Base-by-base conservation (phyloP, 2,888 invertebrate species). In the Lycaena phlaeas region DNA sequence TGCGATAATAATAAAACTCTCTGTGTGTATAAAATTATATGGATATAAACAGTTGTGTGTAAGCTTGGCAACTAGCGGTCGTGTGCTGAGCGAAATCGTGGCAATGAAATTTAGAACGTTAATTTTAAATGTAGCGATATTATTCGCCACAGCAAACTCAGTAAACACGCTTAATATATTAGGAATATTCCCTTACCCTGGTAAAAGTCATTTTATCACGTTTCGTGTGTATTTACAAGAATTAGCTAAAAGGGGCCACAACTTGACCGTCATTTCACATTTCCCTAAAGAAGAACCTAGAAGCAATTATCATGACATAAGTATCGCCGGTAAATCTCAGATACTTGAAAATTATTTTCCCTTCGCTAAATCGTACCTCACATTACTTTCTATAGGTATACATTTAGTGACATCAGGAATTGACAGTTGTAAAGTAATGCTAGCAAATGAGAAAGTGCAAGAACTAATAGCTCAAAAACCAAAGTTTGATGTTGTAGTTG, bases 161-260 rank as follows among this genome's bases (percentile, higher is more conserved):
- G 31, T 31, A 6, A 18, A 5, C 17, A 10, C 15, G 15, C 7
- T 31, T 3, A 31, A 10, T 17, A 31, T 31, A 11, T 17, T 17
- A 10, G 31, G 17, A 1, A 31, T 31, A 31, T 31, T 31, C 9
- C 18, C 17, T 18, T 31, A 31, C 18, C 17, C 31, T 11, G 90
- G 90, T 1, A 89, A 87, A 52, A 92, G 92, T 43, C 92, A 93
- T 62, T 91, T 90, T 52, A 73, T 87, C 17, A 88, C 90, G 11
- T 89, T 88, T 54, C 78, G 84, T 54, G 86, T 87, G 0, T 75
- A 89, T 39, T 57, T 92, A 30, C 78, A 74, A 28, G 89, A 86
- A 50, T 60, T 92, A 39, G 88, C 87, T 0, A 71, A 62, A 26
- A 81, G 86, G 37, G 92, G 91, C 0, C 91, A 92, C 53, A 81